Evolutionary conservation across 2,113 vertebrate species (phyloP).

Genomic region (Gobio gobio): DNA sequence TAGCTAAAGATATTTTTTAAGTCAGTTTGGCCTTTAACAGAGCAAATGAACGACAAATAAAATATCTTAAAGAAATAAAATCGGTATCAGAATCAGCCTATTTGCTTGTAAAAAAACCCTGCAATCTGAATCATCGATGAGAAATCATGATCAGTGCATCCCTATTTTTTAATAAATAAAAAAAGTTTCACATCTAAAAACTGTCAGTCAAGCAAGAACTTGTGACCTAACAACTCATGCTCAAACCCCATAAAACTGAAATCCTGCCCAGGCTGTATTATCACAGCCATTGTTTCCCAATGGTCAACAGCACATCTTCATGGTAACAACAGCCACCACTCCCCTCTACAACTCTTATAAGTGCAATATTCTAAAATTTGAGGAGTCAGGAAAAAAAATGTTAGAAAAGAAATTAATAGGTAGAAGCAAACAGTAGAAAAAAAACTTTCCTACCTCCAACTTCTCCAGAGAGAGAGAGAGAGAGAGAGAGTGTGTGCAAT

Average conservation of each 20-base stretch:
- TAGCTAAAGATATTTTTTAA: no score
- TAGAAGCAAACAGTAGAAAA: neutral
- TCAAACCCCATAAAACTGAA: neutral
- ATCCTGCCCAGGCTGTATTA: neutral
- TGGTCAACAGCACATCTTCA: neutral
- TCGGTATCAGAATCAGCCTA: no score
- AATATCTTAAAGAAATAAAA: no score
- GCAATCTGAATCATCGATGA: no score
- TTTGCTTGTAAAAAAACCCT: no score
- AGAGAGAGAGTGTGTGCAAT: neutral
- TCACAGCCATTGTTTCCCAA: neutral
- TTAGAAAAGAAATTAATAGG: slow-evolving; percentile 8
- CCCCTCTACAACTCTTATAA: neutral
- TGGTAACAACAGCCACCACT: neutral
- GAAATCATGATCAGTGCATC: no score
- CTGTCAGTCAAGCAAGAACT: neutral
- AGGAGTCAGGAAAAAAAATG: neutral
- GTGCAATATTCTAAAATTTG: slow-evolving; percentile 9
- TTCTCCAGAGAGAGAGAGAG: slow-evolving; percentile 3
- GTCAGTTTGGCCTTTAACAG: no score
- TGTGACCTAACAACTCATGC: neutral
- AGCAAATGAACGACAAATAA: no score
- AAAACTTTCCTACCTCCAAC: slow-evolving; percentile 1
- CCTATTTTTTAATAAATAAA: neutral
- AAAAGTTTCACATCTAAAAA: neutral